Percentiles rank a stretch among this genome's conserved stretches.
Conservation (phyloP, 1,140 invertebrate species). For the Antheraea mylitta region DNA sequence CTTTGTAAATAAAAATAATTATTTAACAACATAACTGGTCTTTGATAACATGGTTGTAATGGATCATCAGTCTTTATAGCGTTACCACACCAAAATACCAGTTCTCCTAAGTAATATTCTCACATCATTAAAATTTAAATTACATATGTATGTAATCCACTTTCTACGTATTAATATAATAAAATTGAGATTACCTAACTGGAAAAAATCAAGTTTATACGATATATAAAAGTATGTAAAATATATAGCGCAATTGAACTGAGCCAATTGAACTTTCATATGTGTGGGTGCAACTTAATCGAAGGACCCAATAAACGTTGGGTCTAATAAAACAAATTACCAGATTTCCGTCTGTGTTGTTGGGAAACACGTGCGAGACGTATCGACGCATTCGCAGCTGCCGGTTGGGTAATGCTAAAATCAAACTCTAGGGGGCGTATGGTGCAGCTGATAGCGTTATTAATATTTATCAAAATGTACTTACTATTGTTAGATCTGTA, state of each 20-base stretch:
- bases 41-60: background rate
- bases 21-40: background rate
- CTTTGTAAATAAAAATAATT: too few relatives aligned
- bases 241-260: background rate
- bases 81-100: background rate
- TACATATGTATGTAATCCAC: background rate
- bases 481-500: background rate
- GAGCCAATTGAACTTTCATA: background rate
- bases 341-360: constrained; percentile 5
- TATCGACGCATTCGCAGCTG: constrained; percentile 20
- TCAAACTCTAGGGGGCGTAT: background rate
- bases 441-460: background rate
- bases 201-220: background rate
- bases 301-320: constrained; percentile 8
- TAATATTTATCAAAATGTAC: background rate
- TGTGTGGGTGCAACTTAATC: constrained; percentile 7
- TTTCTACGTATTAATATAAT: background rate
- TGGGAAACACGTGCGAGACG: constrained; percentile 18
- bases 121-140: constrained; percentile 2
- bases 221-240: background rate
- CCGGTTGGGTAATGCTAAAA: constrained; percentile 16
- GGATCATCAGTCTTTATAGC: background rate
- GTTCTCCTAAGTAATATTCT: background rate
- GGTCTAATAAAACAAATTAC: constrained; percentile 9
- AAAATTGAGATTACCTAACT: background rate